Evolutionary conservation across 1,140 invertebrate species (phyloP).

Genomic region (Plutomurus gul): DNA sequence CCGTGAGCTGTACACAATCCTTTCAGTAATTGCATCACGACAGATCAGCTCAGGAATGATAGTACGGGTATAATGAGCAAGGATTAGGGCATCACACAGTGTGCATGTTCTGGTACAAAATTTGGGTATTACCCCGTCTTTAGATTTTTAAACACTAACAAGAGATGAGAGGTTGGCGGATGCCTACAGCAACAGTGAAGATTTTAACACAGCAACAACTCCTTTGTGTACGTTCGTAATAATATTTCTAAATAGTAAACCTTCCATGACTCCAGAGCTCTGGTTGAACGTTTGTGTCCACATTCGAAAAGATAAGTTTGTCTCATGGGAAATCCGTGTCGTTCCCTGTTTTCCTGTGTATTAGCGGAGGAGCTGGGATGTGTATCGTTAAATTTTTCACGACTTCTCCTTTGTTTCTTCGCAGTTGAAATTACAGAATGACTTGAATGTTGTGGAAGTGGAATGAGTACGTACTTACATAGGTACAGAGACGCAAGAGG

Average conservation of each 20-base stretch:
- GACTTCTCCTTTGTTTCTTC: conserved; percentile 8
- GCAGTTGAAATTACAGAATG: neutral
- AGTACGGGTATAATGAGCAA: neutral
- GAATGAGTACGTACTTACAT: too few relatives aligned
- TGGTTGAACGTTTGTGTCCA: neutral
- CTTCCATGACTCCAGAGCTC: neutral
- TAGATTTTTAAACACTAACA: too few relatives aligned
- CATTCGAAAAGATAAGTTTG: conserved; percentile 4
- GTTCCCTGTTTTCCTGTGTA: neutral
- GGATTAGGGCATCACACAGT: too few relatives aligned
- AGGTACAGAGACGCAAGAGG: too few relatives aligned
- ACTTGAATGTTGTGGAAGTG: neutral
- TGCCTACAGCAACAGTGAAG: too few relatives aligned
- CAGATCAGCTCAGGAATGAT: neutral
- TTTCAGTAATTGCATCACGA: conserved; percentile 21
- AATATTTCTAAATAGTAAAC: too few relatives aligned
- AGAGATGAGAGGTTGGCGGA: too few relatives aligned
- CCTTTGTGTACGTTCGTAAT: too few relatives aligned
- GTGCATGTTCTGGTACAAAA: too few relatives aligned
- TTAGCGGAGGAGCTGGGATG: neutral
- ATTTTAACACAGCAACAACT: too few relatives aligned
- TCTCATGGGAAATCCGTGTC: conserved; percentile 25
- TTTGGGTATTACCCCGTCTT: too few relatives aligned
- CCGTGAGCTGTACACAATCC: neutral
- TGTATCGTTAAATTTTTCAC: conserved; percentile 25